phyloP scores from a whole-genome alignment of 2,888 invertebrate species.

The Aquatica leii region DNA sequence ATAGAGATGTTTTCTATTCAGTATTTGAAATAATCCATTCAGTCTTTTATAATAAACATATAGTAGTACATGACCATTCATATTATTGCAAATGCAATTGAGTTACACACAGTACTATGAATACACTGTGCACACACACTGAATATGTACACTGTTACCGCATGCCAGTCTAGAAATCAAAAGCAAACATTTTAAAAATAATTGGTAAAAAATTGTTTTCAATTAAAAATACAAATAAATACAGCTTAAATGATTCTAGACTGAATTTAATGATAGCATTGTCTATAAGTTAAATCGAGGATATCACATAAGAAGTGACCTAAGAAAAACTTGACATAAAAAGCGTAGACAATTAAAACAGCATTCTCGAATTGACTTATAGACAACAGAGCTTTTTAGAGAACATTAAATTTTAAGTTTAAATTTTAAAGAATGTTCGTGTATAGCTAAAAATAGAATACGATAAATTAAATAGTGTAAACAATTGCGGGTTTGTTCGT shows the following conservation, averaged over 20 bases:
- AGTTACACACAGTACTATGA: constrained; percentile 62
- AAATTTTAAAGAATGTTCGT: constrained; percentile 6
- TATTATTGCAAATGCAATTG: constrained; percentile 62
- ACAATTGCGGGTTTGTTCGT: neutral
- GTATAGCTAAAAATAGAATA: neutral
- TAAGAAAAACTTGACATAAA: neutral
- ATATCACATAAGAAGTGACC: neutral
- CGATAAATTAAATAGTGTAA: neutral
- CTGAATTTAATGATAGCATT: constrained; percentile 38
- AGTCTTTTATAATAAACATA: constrained; percentile 63
- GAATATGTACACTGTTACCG: constrained; percentile 49
- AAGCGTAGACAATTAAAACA: constrained; percentile 25
- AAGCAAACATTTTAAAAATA: constrained; percentile 33
- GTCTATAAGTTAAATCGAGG: constrained; percentile 47
- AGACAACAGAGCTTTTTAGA: constrained; percentile 38
- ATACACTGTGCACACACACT: constrained; percentile 61
- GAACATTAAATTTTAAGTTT: constrained; percentile 8
- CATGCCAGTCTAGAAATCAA: constrained; percentile 37
- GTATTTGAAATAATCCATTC: constrained; percentile 64
- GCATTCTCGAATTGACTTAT: constrained; percentile 50
- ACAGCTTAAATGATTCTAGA: constrained; percentile 21
- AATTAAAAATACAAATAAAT: neutral
- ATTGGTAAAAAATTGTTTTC: constrained; percentile 19
- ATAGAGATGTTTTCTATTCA: constrained; percentile 53
- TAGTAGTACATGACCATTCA: constrained; percentile 63